phyloP scores from a whole-genome alignment of 2,113 vertebrate genomes.

The Corvus cornix region DNA sequence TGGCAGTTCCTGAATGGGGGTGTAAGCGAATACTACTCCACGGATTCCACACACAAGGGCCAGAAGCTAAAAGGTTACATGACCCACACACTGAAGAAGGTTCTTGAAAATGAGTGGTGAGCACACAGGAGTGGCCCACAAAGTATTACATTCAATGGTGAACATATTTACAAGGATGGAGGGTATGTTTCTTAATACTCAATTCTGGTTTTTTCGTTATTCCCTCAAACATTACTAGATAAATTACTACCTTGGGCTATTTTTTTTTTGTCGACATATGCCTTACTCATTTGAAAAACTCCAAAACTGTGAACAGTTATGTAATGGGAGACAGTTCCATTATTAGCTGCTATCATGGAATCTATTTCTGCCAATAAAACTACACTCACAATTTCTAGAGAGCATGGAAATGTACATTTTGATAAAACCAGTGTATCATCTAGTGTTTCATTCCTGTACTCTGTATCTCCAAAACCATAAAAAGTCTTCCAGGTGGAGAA shows the following conservation, averaged over 20 bases:
- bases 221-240: background rate
- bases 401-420: background rate
- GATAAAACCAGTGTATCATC: background rate
- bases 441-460: background rate
- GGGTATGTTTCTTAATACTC: background rate
- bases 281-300: background rate
- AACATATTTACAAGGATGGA: background rate
- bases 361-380: background rate
- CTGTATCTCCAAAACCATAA: background rate
- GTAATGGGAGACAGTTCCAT: background rate
- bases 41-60: background rate
- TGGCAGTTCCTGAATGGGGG: background rate
- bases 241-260: background rate
- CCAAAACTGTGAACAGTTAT: background rate
- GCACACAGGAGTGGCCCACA: no score
- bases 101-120: background rate
- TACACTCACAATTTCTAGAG: background rate
- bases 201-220: background rate
- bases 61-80: accelerated
- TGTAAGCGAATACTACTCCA: background rate
- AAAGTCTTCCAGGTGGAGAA: background rate
- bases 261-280: background rate
- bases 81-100: accelerated
- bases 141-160: background rate
- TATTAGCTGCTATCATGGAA: background rate